A percentile compares a stretch with the other conserved stretches of the same genome.
phyloP scores from a whole-genome alignment of 2,888 invertebrate species.

The Sinhomidia bicolor region DNA sequence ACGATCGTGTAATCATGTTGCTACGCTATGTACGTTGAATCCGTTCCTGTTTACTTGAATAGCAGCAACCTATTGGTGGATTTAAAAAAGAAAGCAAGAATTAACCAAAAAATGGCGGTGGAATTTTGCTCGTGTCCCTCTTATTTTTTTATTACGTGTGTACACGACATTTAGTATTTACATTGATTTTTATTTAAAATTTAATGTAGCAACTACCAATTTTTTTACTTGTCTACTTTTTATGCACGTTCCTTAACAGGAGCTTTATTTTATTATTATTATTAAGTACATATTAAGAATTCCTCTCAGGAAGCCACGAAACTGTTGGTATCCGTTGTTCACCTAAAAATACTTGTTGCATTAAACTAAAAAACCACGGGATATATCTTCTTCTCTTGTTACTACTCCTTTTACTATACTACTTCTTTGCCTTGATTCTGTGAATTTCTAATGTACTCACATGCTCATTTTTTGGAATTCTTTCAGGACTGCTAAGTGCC shows the following conservation, averaged over 20 bases:
- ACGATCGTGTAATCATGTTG: too few relatives aligned
- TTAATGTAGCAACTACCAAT: too few relatives aligned
- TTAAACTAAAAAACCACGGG: not conserved
- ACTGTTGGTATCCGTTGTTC: slow-evolving; percentile 50
- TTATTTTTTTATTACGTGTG: too few relatives aligned
- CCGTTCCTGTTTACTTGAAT: too few relatives aligned
- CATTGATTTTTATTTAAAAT: too few relatives aligned
- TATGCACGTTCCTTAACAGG: not conserved
- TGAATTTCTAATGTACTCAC: not conserved
- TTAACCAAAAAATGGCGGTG: not conserved
- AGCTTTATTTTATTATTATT: not conserved
- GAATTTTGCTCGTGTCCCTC: not conserved
- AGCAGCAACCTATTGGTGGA: too few relatives aligned
- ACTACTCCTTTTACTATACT: not conserved
- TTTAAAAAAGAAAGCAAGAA: too few relatives aligned
- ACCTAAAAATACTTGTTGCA: slow-evolving; percentile 62
- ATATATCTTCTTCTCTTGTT: too few relatives aligned
- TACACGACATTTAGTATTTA: too few relatives aligned
- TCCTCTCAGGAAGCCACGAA: slow-evolving; percentile 60
- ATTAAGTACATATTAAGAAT: slow-evolving; percentile 50
- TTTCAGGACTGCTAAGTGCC: slow-evolving; percentile 79
- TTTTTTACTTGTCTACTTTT: not conserved
- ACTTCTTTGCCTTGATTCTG: not conserved
- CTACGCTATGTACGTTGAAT: too few relatives aligned
- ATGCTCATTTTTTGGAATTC: slow-evolving; percentile 18